These are phyloP conservation scores for Thunnus thynnus DNA, from an alignment of 2,113 vertebrate species.

Conservation along the genomic window DNA sequence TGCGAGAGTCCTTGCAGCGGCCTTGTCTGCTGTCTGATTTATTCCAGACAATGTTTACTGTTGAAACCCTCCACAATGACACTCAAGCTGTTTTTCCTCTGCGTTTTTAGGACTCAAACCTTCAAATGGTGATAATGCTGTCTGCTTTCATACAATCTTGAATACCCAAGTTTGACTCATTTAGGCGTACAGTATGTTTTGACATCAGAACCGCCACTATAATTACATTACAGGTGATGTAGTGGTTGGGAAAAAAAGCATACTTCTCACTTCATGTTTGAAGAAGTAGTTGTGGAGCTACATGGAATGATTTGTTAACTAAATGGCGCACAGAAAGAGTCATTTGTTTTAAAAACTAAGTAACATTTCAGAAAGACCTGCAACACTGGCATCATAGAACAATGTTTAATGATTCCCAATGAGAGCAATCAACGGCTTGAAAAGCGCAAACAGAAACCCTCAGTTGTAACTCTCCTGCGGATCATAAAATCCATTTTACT, in stretches of 20 bases:
- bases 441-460: slow-evolving; percentile 27
- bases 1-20: neutral
- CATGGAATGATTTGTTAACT: neutral
- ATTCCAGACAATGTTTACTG: slow-evolving; percentile 45
- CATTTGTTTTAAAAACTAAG: neutral
- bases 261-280: neutral
- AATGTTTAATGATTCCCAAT: slow-evolving; percentile 15
- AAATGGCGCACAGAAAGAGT: neutral
- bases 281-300: neutral
- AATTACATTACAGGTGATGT: slow-evolving; percentile 14
- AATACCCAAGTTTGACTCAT: neutral
- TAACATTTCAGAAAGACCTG: neutral
- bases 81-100: slow-evolving; percentile 12
- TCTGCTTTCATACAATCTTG: neutral
- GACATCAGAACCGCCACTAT: neutral
- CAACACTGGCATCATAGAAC: neutral
- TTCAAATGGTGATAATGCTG: neutral
- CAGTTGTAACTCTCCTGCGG: neutral
- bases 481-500: slow-evolving; percentile 51
- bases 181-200: neutral
- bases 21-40: slow-evolving; percentile 31
- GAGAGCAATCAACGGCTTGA: neutral
- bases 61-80: neutral
- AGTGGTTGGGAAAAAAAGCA: neutral
- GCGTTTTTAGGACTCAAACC: neutral